Percentiles rank a stretch among this genome's conserved stretches.
Evolutionary conservation across 1,140 invertebrate species (phyloP).

Genomic region (Zaprionus lachaisei): DNA sequence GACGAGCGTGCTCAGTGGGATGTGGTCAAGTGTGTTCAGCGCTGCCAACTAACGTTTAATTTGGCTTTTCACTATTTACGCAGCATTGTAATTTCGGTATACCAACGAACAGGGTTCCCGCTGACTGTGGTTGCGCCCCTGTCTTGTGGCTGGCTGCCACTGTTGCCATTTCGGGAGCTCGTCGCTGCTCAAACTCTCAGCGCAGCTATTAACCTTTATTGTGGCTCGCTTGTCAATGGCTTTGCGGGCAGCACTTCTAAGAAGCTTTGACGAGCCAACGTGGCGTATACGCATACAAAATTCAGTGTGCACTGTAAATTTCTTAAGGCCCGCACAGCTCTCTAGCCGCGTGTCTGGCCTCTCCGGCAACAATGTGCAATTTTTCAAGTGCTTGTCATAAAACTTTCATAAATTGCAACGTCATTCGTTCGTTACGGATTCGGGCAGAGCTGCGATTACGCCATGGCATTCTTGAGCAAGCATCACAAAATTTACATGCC

Average conservation of each 20-base stretch:
- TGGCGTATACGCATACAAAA: conserved; percentile 49
- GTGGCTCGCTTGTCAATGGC: conserved; percentile 32
- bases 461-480: conserved; percentile 37
- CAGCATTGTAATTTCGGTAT: conserved; percentile 45
- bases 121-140: background rate
- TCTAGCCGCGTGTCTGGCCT: background rate
- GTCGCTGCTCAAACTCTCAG: conserved; percentile 5
- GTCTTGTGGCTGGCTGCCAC: conserved; percentile 9
- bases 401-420: conserved; percentile 63
- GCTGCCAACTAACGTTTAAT: conserved; percentile 39
- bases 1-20: conserved; percentile 29
- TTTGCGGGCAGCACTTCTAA: conserved; percentile 12
- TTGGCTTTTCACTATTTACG: conserved; percentile 49
- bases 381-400: conserved; percentile 39
- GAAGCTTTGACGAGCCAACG: conserved; percentile 17
- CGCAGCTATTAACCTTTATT: conserved; percentile 32
- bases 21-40: conserved; percentile 16
- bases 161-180: conserved; percentile 20
- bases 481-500: conserved; percentile 65
- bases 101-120: background rate
- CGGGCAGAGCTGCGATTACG: conserved; percentile 37
- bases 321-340: conserved; percentile 42
- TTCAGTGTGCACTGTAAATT: conserved; percentile 42
- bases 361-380: conserved; percentile 39
- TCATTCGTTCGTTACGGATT: conserved; percentile 56